Percentiles rank a stretch among this genome's conserved stretches.
These are phyloP conservation scores for Ifrita kowaldi DNA, from an alignment of 2,113 vertebrate genomes.

Conservation along the genomic window DNA sequence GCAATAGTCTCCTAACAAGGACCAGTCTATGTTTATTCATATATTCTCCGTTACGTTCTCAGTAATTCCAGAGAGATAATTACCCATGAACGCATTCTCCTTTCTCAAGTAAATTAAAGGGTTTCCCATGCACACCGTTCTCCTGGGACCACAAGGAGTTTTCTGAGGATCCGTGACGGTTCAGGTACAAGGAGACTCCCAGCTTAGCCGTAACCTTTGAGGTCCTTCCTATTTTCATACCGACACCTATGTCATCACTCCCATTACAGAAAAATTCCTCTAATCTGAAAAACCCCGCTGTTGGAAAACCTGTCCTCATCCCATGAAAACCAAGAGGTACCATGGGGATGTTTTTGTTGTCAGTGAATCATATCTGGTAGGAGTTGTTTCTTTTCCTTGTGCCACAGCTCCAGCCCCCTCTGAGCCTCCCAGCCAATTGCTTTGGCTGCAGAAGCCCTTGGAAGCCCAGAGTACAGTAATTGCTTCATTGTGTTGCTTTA, in stretches of 20 bases:
- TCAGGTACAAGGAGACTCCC: constrained; percentile 52
- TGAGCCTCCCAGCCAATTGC: not conserved
- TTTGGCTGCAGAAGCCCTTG: not conserved
- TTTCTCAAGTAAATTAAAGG: constrained; percentile 48
- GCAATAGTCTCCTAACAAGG: not conserved
- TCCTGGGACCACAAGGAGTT: constrained; percentile 11
- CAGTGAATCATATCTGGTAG: constrained; percentile 71
- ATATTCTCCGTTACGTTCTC: not conserved
- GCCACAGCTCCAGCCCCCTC: constrained; percentile 30
- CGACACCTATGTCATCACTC: constrained; percentile 32
- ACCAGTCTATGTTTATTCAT: not conserved
- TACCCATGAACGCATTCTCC: not conserved
- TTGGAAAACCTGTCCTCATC: constrained; percentile 65
- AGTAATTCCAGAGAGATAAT: constrained; percentile 63
- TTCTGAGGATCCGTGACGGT: constrained; percentile 23
- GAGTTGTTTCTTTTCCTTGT: constrained; percentile 39
- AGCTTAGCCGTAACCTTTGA: constrained; percentile 65
- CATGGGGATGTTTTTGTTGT: constrained; percentile 55
- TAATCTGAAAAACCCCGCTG: constrained; percentile 49
- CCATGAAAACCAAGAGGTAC: constrained; percentile 58
- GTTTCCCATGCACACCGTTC: constrained; percentile 30
- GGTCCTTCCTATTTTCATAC: constrained; percentile 68
- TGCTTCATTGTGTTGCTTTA: constrained; percentile 54
- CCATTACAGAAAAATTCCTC: constrained; percentile 64
- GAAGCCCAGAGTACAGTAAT: not conserved